phyloP scores from a whole-genome alignment of 2,113 vertebrate species.

The Sceloporus tristichus region DNA sequence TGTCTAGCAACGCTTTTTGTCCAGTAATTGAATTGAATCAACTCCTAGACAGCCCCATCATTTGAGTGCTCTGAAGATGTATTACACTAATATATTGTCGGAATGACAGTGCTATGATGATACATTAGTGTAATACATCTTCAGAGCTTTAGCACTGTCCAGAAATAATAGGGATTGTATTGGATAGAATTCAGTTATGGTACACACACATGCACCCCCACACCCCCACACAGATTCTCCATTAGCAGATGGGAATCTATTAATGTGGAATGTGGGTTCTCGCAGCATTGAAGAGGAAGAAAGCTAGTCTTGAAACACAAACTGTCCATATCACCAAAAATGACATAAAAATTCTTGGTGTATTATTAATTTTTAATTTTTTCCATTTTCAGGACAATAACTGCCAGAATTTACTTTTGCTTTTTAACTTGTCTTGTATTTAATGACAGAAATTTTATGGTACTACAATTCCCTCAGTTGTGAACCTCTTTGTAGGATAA shows the following conservation, averaged over 20 bases:
- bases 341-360: no score
- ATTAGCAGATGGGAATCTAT: background rate
- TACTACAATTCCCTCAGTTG: background rate
- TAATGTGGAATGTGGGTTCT: background rate
- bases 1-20: slow-evolving; percentile 46
- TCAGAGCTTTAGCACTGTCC: slow-evolving; percentile 48
- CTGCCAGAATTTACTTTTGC: background rate
- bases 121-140: slow-evolving; percentile 63
- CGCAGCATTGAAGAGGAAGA: accelerated
- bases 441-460: background rate
- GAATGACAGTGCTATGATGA: slow-evolving; percentile 63
- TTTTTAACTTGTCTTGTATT: background rate
- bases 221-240: background rate
- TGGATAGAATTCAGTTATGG: slow-evolving; percentile 43
- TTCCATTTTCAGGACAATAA: slow-evolving; percentile 1
- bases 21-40: slow-evolving; percentile 63
- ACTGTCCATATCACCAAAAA: background rate
- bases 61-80: slow-evolving; percentile 64
- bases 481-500: background rate
- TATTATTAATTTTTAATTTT: background rate
- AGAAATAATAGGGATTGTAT: slow-evolving; percentile 43
- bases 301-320: background rate
- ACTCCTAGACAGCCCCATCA: slow-evolving; percentile 59
- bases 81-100: slow-evolving; percentile 66
- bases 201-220: accelerated